Base-by-base conservation (phyloP, 2,888 invertebrate genomes). In the Cantharis rustica region DNA sequence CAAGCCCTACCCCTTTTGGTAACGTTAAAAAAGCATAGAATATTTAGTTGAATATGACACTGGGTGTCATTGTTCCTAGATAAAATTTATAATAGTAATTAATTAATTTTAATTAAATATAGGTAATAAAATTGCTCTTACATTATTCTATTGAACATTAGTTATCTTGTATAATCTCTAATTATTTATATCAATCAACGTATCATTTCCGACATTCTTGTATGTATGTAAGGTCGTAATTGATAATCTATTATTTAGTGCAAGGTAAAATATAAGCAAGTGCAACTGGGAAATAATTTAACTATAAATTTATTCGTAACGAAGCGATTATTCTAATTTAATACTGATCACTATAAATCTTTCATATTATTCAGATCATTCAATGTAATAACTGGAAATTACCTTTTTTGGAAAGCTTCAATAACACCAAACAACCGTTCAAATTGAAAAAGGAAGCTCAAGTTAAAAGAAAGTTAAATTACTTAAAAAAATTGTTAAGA, bases 201-300 rank as follows among this genome's bases (percentile, higher is more conserved):
- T 66, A 66, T 66, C 23, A 66, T 66, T 66, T 66, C 64, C 64
- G 64, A 66, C 64, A 66, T 66, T 66, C 64, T 15, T 66, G 64
- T 23, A 66, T 66, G 64, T 23, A 66, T 23, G 1, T 7, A 66
- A 66, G 64, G 64, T 66, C 64, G 16, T 66, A 16, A 66, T 17
- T 20, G 47, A 47, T 47, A 47, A 47, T 47, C 47, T 47, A 20
- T 23, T 66, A 66, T 66, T 23, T 66, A 66, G 64, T 66, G 64
- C 64, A 66, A 66, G 64, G 64, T 66, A 10, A 66, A 66, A 66
- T 9, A 20, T n/a, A n/a, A 47, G n/a, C 47, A 47, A 47, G 47
- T 47, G 47, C 47, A 47, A n/a, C 47, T 47, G 4, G 7, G n/a
- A n/a, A 31, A 31, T 31, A 31, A 13, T 31, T 31, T 31, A 13